Conservation (phyloP, 1,140 invertebrate species). For the Drosophila tsacasi region DNA sequence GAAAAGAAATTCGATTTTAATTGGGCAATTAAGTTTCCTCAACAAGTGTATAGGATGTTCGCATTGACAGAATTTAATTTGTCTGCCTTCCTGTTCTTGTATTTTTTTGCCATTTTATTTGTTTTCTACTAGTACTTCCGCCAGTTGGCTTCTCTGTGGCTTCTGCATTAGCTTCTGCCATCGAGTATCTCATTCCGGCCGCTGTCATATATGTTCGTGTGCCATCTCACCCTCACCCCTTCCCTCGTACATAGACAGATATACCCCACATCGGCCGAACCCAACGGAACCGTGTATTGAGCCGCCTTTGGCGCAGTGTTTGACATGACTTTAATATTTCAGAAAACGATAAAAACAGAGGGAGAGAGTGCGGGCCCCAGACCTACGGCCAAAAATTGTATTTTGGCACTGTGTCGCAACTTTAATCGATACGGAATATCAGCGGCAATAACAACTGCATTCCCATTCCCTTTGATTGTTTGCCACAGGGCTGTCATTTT, state of each 20-base stretch:
- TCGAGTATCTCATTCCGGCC: conserved; percentile 30
- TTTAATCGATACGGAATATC: conserved; percentile 68
- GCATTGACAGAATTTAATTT: conserved; percentile 35
- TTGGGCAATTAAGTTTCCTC: neutral
- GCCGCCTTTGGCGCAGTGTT: conserved; percentile 76
- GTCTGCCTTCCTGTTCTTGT: conserved; percentile 28
- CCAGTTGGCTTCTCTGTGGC: conserved; percentile 44
- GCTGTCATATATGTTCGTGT: conserved; percentile 40
- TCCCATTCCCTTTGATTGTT: conserved; percentile 37
- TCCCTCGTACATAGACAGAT: neutral
- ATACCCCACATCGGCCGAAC: conserved; percentile 7
- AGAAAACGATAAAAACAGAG: conserved; percentile 61
- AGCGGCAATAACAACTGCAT: conserved; percentile 58
- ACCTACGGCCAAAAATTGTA: conserved; percentile 18
- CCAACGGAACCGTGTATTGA: conserved; percentile 34
- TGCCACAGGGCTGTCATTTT: conserved; percentile 53
- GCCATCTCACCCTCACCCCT: conserved; percentile 14
- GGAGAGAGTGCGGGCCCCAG: conserved; percentile 3
- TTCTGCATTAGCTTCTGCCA: conserved; percentile 70
- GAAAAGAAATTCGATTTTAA: neutral
- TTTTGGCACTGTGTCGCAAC: conserved; percentile 72
- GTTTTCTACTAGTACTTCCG: conserved; percentile 54
- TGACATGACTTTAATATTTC: conserved; percentile 75
- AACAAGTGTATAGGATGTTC: conserved; percentile 33
- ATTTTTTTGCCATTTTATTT: conserved; percentile 33